Percentiles rank a stretch among this genome's conserved stretches.
phyloP scores from a whole-genome alignment of 2,888 invertebrate species.

The Petrophora chlorosata region DNA sequence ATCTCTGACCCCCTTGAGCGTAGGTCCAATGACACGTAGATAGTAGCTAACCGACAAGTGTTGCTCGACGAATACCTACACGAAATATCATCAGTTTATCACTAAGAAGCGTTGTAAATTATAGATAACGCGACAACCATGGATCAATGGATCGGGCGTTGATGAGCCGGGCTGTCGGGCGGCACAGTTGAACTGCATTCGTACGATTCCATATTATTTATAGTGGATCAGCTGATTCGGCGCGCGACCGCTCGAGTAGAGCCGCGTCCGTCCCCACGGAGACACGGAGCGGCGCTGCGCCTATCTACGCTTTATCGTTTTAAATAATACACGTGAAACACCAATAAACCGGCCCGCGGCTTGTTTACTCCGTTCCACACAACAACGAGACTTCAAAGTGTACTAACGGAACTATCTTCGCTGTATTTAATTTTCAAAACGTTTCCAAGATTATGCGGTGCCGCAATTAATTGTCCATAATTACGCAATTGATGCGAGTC shows the following conservation, averaged over 20 bases:
- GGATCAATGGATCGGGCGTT: not conserved
- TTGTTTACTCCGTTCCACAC: slow-evolving; percentile 57
- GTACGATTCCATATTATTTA: slow-evolving; percentile 78
- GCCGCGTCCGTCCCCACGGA: slow-evolving; percentile 28
- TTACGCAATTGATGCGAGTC: slow-evolving; percentile 31
- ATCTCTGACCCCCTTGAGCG: slow-evolving; percentile 5
- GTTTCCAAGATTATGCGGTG: slow-evolving; percentile 13
- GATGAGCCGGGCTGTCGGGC: slow-evolving; percentile 8
- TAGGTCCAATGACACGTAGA: not conserved
- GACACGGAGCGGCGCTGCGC: slow-evolving; percentile 26
- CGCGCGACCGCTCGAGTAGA: slow-evolving; percentile 38
- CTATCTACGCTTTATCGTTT: slow-evolving; percentile 42
- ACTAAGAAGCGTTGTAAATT: slow-evolving; percentile 16
- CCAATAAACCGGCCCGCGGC: slow-evolving; percentile 55
- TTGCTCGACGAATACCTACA: not conserved
- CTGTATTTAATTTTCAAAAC: slow-evolving; percentile 12
- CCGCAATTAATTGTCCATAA: slow-evolving; percentile 15
- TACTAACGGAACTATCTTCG: slow-evolving; percentile 32
- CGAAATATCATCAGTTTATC: slow-evolving; percentile 4
- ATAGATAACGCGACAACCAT: slow-evolving; percentile 10
- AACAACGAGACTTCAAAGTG: slow-evolving; percentile 43
- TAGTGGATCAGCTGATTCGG: slow-evolving; percentile 77
- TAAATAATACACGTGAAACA: slow-evolving; percentile 57
- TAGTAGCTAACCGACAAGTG: slow-evolving; percentile 3
- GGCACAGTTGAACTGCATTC: slow-evolving; percentile 58